Percentiles rank a stretch among this genome's conserved stretches.
Conservation (phyloP, 2,888 invertebrate species). For the Pristionchus japonicus region DNA sequence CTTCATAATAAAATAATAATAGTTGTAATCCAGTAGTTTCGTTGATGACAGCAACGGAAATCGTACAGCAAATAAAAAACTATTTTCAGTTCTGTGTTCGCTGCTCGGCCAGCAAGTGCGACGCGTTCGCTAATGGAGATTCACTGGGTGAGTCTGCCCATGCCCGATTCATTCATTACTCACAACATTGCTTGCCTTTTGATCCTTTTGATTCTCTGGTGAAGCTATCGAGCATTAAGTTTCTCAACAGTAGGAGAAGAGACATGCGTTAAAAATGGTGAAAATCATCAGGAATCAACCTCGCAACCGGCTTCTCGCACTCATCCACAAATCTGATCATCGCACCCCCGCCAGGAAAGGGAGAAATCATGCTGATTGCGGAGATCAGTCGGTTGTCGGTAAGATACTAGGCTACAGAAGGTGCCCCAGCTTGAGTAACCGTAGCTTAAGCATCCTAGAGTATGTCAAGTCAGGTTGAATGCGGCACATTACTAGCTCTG, state of each 20-base stretch:
- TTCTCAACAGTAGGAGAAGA: neutral
- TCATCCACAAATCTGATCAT: neutral
- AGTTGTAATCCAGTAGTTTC: neutral
- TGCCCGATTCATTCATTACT: neutral
- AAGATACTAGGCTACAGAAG: too few relatives aligned
- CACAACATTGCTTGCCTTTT: neutral
- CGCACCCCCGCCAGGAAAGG: neutral
- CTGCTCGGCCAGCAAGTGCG: neutral
- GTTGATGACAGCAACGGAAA: neutral
- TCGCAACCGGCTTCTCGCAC: neutral
- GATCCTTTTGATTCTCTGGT: too few relatives aligned
- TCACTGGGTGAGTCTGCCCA: neutral
- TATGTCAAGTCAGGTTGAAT: too few relatives aligned
- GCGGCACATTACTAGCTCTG: too few relatives aligned
- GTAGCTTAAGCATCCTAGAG: too few relatives aligned
- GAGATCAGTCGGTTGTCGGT: constrained; percentile 10
- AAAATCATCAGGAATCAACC: neutral
- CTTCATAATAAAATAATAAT: too few relatives aligned
- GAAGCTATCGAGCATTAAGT: too few relatives aligned
- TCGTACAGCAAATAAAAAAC: neutral
- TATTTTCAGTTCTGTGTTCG: constrained; percentile 1
- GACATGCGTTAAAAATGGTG: neutral
- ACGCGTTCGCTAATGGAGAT: neutral
- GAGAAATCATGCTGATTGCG: neutral
- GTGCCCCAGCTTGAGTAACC: too few relatives aligned